Conservation (phyloP, 2,797 vertebrate genomes). For the Hapalemur alaotrensis region DNA sequence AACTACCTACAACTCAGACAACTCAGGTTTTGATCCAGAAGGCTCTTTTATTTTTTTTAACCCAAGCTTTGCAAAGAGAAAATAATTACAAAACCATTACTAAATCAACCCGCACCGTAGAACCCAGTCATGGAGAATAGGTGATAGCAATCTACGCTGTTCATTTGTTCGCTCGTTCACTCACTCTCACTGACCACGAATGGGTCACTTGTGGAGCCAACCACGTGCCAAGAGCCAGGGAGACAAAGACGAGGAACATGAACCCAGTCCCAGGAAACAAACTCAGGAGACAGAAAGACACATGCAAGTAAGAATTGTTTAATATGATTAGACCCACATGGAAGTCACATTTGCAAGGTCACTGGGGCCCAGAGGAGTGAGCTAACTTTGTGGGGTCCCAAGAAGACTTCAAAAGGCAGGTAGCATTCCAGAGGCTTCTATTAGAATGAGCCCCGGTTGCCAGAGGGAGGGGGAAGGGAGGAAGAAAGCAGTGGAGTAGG, state of each 20-base stretch:
- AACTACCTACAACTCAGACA: not conserved
- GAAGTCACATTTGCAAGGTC: not conserved
- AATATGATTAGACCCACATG: rapidly evolving
- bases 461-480: not conserved
- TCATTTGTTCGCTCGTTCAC: rapidly evolving
- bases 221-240: not conserved
- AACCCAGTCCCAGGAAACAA: not conserved
- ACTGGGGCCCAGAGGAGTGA: not conserved
- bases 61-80: not conserved
- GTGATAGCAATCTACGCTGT: rapidly evolving
- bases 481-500: not conserved
- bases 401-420: not conserved
- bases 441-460: not conserved
- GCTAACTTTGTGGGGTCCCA: not conserved
- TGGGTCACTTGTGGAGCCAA: rapidly evolving
- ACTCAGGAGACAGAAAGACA: not conserved
- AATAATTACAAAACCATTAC: not conserved
- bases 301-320: rapidly evolving
- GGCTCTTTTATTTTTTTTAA: not conserved
- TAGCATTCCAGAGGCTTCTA: not conserved
- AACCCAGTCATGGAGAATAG: not conserved
- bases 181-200: not conserved
- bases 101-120: not conserved
- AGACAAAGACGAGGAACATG: not conserved
- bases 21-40: not conserved